Evolutionary conservation across 2,113 vertebrate genomes (phyloP).

Genomic region (Tachycineta bicolor): DNA sequence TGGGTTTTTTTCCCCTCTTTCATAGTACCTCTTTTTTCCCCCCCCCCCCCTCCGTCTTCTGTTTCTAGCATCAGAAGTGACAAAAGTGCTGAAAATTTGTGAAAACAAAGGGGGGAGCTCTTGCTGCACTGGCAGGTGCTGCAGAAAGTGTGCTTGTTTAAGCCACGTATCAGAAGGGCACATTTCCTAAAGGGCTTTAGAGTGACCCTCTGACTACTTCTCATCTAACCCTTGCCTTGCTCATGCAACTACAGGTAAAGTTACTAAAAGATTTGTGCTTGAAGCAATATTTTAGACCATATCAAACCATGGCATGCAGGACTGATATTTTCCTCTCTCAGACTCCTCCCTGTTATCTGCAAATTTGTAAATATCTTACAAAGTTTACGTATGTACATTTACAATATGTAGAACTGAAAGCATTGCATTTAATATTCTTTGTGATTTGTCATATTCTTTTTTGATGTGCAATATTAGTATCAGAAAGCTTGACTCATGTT

Average conservation of each 20-base stretch:
- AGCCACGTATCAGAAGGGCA: neutral
- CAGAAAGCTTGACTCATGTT: neutral
- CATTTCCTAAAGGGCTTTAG: neutral
- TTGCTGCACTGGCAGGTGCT: neutral
- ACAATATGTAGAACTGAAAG: neutral
- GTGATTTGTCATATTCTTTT: neutral
- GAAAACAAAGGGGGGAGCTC: constrained; percentile 2
- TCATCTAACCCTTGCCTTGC: neutral
- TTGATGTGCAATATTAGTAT: neutral
- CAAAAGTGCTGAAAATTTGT: neutral
- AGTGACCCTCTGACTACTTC: neutral
- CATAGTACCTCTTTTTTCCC: neutral
- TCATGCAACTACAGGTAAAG: rapidly evolving
- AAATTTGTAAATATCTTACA: neutral
- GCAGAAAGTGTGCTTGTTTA: neutral
- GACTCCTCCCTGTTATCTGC: neutral
- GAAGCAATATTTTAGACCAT: neutral
- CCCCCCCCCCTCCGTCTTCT: rapidly evolving
- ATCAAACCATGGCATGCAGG: neutral
- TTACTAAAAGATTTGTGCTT: neutral
- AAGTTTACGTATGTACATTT: neutral
- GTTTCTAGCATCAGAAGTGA: neutral
- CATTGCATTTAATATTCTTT: neutral
- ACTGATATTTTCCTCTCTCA: neutral
- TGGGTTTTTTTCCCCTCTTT: neutral